These are phyloP conservation scores for Cassiopea andromeda DNA, from an alignment of 30 jellyfish, hydroid and myxozoan genomes.

Conservation along the genomic window DNA sequence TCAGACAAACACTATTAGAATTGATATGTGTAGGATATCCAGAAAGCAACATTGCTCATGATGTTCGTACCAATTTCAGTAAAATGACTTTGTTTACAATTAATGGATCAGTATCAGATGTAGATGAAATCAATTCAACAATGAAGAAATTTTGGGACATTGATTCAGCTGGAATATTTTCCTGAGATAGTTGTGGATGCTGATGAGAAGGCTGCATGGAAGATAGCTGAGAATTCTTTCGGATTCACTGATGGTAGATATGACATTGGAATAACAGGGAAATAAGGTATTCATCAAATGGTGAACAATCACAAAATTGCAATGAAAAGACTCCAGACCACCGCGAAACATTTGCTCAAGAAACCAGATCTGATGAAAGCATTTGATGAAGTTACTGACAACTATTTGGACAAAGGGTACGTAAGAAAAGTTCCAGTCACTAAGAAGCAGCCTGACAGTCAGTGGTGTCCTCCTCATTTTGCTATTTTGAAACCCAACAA, in stretches of 20 bases:
- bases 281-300: neutral
- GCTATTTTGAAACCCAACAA: slow-evolving; percentile 20
- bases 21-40: slow-evolving; percentile 19
- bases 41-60: neutral
- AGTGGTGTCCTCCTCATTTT: slow-evolving; percentile 54
- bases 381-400: slow-evolving; percentile 7
- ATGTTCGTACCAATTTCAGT: neutral
- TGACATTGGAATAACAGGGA: slow-evolving; percentile 41
- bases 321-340: neutral
- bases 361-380: slow-evolving; percentile 1
- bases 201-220: slow-evolving; percentile 16
- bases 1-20: slow-evolving; percentile 47
- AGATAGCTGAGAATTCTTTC: slow-evolving; percentile 27
- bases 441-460: neutral
- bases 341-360: slow-evolving; percentile 35
- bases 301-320: slow-evolving; percentile 36
- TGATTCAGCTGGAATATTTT: neutral
- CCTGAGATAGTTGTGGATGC: neutral
- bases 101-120: neutral
- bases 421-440: neutral
- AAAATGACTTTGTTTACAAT: neutral
- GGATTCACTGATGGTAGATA: slow-evolving; percentile 31
- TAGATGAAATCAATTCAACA: slow-evolving; percentile 6
- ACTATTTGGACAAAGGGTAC: slow-evolving; percentile 23
- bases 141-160: neutral